Base-by-base conservation (phyloP, 2,888 invertebrate genomes). In the Suillia variegata region DNA sequence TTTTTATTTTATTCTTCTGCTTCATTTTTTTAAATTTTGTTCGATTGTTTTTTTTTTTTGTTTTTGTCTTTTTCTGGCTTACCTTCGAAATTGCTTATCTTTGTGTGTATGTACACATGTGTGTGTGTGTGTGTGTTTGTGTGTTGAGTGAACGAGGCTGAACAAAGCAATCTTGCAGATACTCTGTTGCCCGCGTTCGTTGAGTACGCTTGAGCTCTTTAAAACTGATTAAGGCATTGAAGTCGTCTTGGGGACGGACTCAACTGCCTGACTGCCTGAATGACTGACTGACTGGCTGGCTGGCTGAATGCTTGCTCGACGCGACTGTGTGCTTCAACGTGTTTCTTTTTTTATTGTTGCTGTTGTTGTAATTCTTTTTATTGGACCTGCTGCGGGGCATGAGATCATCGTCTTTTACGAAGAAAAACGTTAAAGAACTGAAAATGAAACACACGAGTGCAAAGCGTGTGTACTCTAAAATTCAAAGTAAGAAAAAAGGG, bases 371-470 rank as follows among this genome's bases (percentile, higher is more conserved):
- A 31, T 12, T 26, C 15, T 38, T 24, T 34, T 42, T 60, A 49
- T 48, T 50, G 24, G 50, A 24, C 62, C 51, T 56, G 24, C 21
- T 33, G 33, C 8, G 70, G 67, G 62, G 69, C 64, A 74, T 73
- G 74, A 75, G 74, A 73, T 73, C 73, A 73, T 73, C 73, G 74
- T 66, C 73, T 74, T 69, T 67, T 71, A 70, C 67, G 70, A 66
- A 68, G 71, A 70, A n/a, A n/a, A 74, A 63, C 67, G 69, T 71
- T 71, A 70, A 73, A 73, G 71, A 68, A 75, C 48, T 59, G 54
- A 48, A 31, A 51, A 55, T 48, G 59, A 70, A 64, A 73, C 70
- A 67, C 38, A 50, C 48, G 48, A 38, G 50, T 45, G 49, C 53
- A 13, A 56, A 60, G 56, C 57, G 59, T 59, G 63, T 54, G 59